Conservation (phyloP, 92 coral and sea anemone genomes). For the Siderastrea radians region DNA sequence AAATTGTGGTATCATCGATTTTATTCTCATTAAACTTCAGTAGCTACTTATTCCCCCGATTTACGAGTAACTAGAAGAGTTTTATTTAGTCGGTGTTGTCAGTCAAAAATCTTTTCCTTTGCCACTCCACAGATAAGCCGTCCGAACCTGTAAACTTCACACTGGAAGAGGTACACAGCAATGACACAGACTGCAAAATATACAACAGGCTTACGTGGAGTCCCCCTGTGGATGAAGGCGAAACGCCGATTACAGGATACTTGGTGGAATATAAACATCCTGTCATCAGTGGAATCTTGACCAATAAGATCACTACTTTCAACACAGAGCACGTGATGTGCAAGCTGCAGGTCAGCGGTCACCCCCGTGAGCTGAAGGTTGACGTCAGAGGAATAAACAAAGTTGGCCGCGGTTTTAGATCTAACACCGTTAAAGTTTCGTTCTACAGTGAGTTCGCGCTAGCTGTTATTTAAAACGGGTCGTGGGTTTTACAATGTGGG, state of each 20-base stretch:
- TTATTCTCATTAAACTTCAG: no score
- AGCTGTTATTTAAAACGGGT: no score
- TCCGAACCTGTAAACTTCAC: slow-evolving; percentile 23
- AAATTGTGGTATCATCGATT: no score
- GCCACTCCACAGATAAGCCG: slow-evolving; percentile 7
- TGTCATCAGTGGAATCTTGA: neutral
- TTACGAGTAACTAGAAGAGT: no score
- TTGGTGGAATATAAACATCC: slow-evolving; percentile 38
- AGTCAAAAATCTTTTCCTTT: neutral
- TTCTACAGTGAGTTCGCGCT: slow-evolving; percentile 31
- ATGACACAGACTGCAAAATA: slow-evolving; percentile 9
- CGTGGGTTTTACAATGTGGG: no score
- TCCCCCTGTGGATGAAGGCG: slow-evolving; percentile 28
- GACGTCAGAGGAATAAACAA: slow-evolving; percentile 36
- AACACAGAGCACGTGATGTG: slow-evolving; percentile 25
- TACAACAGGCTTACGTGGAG: slow-evolving; percentile 30
- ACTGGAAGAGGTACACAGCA: slow-evolving; percentile 10
- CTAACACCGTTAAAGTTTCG: neutral
- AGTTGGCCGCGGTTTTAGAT: slow-evolving; percentile 35
- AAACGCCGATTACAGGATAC: slow-evolving; percentile 16
- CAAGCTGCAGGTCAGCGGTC: slow-evolving; percentile 38
- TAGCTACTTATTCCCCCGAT: no score
- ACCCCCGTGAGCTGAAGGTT: slow-evolving; percentile 36
- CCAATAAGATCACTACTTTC: neutral
- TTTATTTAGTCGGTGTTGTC: no score